Evolutionary conservation across 2,113 vertebrate genomes (phyloP), one percentile per base, ranked within the genome.

Genomic region (Lepus americanus): DNA sequence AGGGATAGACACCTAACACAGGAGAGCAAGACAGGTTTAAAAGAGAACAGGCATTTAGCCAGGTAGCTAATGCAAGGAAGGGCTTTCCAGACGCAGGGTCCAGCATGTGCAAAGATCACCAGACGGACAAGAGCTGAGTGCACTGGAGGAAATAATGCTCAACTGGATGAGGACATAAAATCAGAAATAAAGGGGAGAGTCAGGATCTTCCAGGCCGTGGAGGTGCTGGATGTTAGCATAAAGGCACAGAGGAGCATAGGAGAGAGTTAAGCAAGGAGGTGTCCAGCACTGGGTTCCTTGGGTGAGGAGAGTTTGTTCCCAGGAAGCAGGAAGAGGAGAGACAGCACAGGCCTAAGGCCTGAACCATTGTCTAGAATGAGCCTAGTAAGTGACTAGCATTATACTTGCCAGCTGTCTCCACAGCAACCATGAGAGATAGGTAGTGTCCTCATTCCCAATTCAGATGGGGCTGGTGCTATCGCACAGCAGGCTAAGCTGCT

Each of bases 81-180:
- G 59, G 31, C 74, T 69, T 89, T 73, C 22, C 44, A 44, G 76
- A 73, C 4, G 33, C 17, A 27, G 61, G 69, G 44, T 66, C 67
- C 7, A 17, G 36, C 61, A 64, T 12, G 2, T 17, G 25, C 33
- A 53, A 80, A 63, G 51, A 8, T 31, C 61, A 2, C 0, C 1
- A 66, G 59, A 36, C 8, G 3, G 27, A 17, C 20, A 66, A 72
- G 80, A 39, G 22, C 55, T 53, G 29, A 29, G 25, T 27, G 11
- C 31, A 29, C 6, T 23, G 9, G 49, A 25, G 31, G 79, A 12
- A 59, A 10, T 31, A 23, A 29, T 27, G 59, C 13, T 39, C 6
- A 13, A 16, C 22, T 14, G 39, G 2, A 19, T 1, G 9, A 6
- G 1, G 14, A 36, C 1, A 23, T 6, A 13, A 23, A 12, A 25